Conservation (phyloP, 2,113 vertebrate genomes). For the Electrona antarctica region DNA sequence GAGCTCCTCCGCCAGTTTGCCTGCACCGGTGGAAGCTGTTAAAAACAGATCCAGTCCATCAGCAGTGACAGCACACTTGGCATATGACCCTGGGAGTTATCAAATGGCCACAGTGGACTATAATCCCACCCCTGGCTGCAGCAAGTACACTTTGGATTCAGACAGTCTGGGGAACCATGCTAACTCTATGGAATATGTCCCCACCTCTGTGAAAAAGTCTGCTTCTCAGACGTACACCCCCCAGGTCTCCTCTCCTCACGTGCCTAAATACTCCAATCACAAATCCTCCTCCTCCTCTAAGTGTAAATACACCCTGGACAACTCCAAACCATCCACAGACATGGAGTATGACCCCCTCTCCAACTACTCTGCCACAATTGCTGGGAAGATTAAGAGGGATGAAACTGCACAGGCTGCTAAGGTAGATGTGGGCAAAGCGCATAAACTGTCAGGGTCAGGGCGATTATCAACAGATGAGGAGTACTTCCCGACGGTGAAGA, state of each 20-base stretch:
- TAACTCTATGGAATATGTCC: constrained; percentile 88
- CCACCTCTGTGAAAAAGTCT: constrained; percentile 79
- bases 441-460: no score
- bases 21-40: constrained; percentile 14
- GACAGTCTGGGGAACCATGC: constrained; percentile 67
- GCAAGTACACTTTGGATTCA: constrained; percentile 89
- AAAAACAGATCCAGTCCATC: constrained; percentile 46
- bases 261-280: constrained; percentile 57
- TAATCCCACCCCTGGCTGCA: constrained; percentile 87
- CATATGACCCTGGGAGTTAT: constrained; percentile 81
- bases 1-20: constrained; percentile 25
- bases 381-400: constrained; percentile 79
- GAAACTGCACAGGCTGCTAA: constrained; percentile 25
- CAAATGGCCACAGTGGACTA: constrained; percentile 81
- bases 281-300: constrained; percentile 62
- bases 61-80: constrained; percentile 48
- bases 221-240: constrained; percentile 47
- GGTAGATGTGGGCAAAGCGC: neutral
- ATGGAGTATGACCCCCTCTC: constrained; percentile 96
- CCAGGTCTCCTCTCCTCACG: constrained; percentile 44
- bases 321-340: constrained; percentile 89
- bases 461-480: no score
- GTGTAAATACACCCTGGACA: constrained; percentile 91
- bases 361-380: constrained; percentile 89
- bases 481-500: no score